phyloP scores from a whole-genome alignment of 2,113 vertebrate species.

The Petroica traversi region DNA sequence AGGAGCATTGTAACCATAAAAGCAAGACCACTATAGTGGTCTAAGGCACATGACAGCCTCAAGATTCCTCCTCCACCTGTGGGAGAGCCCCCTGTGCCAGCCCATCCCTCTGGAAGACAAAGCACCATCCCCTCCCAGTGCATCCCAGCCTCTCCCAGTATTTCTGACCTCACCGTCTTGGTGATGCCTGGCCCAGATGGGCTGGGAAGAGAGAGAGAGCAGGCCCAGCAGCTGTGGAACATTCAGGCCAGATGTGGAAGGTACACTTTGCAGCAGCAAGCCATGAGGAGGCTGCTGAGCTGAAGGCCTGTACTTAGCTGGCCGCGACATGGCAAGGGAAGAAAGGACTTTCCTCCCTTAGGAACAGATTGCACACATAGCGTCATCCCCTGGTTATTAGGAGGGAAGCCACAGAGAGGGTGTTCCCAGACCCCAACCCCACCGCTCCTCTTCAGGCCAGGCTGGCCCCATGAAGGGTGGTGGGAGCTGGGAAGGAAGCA shows the following conservation, averaged over 20 bases:
- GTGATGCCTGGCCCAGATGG: background rate
- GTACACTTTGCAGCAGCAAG: background rate
- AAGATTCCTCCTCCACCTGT: background rate
- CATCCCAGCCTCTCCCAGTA: background rate
- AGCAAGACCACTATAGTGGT: background rate
- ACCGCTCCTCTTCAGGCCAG: background rate
- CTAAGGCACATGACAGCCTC: background rate
- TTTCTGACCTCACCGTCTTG: background rate
- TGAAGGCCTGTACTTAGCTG: slow-evolving; percentile 17
- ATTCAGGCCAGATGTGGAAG: slow-evolving; percentile 26
- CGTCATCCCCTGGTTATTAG: slow-evolving; percentile 16
- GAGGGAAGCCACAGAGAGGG: slow-evolving; percentile 55
- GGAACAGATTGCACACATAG: background rate
- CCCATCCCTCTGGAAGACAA: background rate
- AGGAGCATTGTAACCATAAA: background rate
- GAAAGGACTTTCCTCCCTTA: slow-evolving; percentile 47
- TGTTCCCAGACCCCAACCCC: slow-evolving; percentile 22
- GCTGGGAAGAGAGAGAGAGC: background rate
- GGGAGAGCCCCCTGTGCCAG: background rate
- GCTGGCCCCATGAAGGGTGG: background rate
- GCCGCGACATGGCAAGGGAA: slow-evolving; percentile 37
- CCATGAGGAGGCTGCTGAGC: background rate
- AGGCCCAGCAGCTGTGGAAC: background rate
- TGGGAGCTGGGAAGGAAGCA: background rate
- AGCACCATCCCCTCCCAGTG: background rate